These are phyloP conservation scores for Psittacula cyanocephala DNA, from an alignment of 2,113 vertebrate genomes.

Conservation along the genomic window DNA sequence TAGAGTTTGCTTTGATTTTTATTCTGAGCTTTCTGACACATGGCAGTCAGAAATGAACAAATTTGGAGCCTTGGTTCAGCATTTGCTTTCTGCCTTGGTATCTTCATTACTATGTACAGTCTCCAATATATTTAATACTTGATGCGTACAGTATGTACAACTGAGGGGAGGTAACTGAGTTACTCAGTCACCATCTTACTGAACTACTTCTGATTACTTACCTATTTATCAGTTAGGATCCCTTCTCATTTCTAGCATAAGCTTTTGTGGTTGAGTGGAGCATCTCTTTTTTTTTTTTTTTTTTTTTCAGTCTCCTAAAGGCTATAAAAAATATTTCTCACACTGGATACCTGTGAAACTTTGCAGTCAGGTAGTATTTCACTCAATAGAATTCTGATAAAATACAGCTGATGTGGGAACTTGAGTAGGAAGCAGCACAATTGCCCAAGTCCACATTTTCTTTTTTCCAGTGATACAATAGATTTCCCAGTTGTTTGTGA, in stretches of 20 bases:
- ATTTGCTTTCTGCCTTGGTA: neutral
- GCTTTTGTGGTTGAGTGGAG: neutral
- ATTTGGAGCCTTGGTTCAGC: neutral
- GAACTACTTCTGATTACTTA: neutral
- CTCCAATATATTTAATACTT: neutral
- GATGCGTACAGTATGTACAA: neutral
- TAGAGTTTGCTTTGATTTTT: neutral
- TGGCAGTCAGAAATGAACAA: neutral
- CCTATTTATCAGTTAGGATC: neutral
- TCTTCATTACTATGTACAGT: neutral
- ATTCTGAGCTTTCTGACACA: neutral
- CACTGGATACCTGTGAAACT: neutral
- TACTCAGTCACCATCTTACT: neutral
- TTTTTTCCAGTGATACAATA: neutral
- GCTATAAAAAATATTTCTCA: neutral
- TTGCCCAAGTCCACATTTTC: neutral
- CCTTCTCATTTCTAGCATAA: neutral
- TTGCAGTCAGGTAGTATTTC: neutral
- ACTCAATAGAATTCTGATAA: neutral
- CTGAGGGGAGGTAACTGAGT: neutral
- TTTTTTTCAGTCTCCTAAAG: neutral
- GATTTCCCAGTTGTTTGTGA: neutral
- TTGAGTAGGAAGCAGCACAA: neutral
- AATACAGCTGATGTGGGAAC: neutral
- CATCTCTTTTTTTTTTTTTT: neutral